phyloP scores from a whole-genome alignment of 2,113 vertebrate species.

The Gymnogyps californianus region DNA sequence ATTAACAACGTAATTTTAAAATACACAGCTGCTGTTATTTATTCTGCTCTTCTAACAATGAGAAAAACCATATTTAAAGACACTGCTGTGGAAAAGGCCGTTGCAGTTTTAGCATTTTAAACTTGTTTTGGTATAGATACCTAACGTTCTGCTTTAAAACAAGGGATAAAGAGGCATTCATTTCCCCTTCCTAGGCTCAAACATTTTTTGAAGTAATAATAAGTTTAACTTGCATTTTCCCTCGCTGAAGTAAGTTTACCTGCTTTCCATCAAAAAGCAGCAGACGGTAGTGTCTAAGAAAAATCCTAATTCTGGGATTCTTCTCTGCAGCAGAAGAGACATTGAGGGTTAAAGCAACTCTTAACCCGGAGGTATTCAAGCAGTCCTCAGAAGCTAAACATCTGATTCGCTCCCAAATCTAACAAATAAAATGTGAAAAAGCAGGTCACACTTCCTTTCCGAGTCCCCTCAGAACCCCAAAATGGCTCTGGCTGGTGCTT shows the following conservation, averaged over 20 bases:
- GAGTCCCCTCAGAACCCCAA: not conserved
- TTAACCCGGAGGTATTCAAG: not conserved
- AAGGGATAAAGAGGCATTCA: not conserved
- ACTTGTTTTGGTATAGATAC: not conserved
- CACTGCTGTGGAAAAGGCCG: not conserved
- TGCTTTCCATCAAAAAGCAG: not conserved
- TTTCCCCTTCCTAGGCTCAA: not conserved
- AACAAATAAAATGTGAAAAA: too few relatives aligned
- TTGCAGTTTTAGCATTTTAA: not conserved
- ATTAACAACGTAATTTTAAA: conserved; percentile 77
- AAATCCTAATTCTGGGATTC: not conserved
- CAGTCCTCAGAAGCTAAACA: not conserved
- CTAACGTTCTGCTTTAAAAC: not conserved
- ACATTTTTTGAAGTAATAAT: not conserved
- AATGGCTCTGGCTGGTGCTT: not conserved
- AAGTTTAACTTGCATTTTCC: not conserved
- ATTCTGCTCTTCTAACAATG: not conserved
- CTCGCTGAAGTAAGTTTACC: not conserved
- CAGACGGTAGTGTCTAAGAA: not conserved
- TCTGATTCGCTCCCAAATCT: not conserved
- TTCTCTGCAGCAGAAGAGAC: not conserved
- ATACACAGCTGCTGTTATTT: conserved; percentile 23
- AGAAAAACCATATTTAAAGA: not conserved
- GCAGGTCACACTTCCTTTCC: not conserved
- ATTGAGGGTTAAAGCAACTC: not conserved